These are phyloP conservation scores for Melieria crassipennis DNA, from an alignment of 2,888 invertebrate species.

Conservation along the genomic window DNA sequence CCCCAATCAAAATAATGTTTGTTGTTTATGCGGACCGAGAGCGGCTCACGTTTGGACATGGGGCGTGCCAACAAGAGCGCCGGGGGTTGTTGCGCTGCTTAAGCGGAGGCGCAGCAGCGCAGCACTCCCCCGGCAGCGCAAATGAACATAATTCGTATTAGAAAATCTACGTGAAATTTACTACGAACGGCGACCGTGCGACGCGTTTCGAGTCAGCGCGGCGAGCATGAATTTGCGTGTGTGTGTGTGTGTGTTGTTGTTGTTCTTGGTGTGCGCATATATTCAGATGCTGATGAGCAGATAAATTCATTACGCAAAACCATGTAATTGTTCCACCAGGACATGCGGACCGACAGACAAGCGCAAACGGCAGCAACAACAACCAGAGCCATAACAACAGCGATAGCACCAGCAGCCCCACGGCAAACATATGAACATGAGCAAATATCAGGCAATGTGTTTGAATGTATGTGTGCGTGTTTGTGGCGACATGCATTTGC, in stretches of 20 bases:
- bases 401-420: background rate
- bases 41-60: conserved; percentile 16
- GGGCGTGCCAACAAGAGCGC: too few relatives aligned
- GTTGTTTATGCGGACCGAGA: conserved; percentile 33
- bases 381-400: background rate
- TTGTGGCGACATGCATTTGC: too few relatives aligned
- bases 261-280: conserved; percentile 36
- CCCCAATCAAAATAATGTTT: conserved; percentile 59
- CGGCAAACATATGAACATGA: too few relatives aligned
- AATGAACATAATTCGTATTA: conserved; percentile 63
- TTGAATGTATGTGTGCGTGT: too few relatives aligned
- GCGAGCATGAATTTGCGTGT: conserved; percentile 2
- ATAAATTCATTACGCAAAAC: conserved; percentile 66
- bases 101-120: background rate
- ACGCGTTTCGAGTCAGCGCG: background rate
- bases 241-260: conserved; percentile 8
- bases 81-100: too few relatives aligned
- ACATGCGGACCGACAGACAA: conserved; percentile 11
- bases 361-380: background rate
- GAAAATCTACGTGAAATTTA: conserved; percentile 63
- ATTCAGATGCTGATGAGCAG: conserved; percentile 60
- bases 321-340: conserved; percentile 64
- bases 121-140: conserved; percentile 39
- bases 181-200: conserved; percentile 42
- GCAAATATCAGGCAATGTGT: too few relatives aligned